These are phyloP conservation scores for Cryptocheilus praepositus DNA, from an alignment of 2,888 invertebrate genomes.

Conservation along the genomic window DNA sequence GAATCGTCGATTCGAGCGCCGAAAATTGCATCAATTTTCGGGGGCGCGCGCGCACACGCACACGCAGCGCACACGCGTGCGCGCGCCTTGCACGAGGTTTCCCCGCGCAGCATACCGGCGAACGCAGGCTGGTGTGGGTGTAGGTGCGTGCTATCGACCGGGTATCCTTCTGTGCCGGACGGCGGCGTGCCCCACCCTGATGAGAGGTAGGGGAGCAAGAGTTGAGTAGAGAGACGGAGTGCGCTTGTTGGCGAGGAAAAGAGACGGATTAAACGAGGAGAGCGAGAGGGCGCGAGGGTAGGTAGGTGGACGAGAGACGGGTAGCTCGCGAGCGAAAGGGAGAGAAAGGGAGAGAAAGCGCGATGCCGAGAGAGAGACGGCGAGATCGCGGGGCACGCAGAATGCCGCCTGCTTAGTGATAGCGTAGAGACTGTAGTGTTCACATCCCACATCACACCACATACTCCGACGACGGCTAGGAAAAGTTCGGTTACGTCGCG, in stretches of 20 bases:
- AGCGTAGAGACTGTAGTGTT: constrained; percentile 72
- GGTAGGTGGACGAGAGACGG: too few relatives aligned
- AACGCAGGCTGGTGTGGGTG: constrained; percentile 32
- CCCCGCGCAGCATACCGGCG: not conserved
- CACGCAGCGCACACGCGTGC: constrained; percentile 5
- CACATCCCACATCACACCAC: constrained; percentile 59
- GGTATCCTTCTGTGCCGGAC: constrained; percentile 61
- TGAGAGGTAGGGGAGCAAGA: constrained; percentile 32
- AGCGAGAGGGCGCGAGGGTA: constrained; percentile 8
- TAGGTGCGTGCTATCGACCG: constrained; percentile 70
- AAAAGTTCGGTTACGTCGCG: not conserved
- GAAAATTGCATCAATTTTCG: not conserved
- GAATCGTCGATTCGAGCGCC: not conserved
- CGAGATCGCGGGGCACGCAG: constrained; percentile 46
- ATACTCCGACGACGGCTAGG: not conserved
- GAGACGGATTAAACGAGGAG: too few relatives aligned
- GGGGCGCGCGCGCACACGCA: not conserved
- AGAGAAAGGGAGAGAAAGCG: constrained; percentile 23
- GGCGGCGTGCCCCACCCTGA: constrained; percentile 60
- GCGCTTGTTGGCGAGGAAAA: too few relatives aligned
- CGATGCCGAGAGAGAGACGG: constrained; percentile 26
- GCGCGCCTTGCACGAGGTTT: constrained; percentile 10
- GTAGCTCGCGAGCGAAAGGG: constrained; percentile 11
- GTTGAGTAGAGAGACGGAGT: not conserved
- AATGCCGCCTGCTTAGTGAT: constrained; percentile 70